A percentile compares a stretch with the other conserved stretches of the same genome.
phyloP scores from a whole-genome alignment of 2,113 vertebrate species.

The Greenwoodochromis staneri region DNA sequence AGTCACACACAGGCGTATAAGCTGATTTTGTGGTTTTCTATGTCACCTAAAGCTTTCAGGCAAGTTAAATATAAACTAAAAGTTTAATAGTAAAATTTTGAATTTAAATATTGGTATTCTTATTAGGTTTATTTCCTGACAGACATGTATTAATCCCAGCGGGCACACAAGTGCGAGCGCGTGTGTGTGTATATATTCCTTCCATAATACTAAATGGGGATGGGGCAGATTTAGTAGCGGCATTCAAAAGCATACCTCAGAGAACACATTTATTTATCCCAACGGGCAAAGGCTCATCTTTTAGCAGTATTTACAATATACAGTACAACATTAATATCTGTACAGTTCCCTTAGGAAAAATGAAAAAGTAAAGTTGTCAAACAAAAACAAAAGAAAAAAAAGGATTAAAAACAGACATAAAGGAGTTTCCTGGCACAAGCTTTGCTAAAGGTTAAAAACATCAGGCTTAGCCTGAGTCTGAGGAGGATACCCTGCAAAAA shows the following conservation, averaged over 20 bases:
- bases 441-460: not conserved
- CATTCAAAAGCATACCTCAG: not conserved
- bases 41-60: not conserved
- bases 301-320: constrained; percentile 67
- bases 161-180: accelerated
- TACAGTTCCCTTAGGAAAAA: constrained; percentile 30
- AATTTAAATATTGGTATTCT: not conserved
- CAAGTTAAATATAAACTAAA: not conserved
- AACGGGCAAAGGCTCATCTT: constrained; percentile 47
- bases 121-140: not conserved
- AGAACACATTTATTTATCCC: constrained; percentile 56
- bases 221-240: not conserved
- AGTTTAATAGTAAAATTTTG: not conserved
- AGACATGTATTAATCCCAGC: not conserved
- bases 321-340: constrained; percentile 41
- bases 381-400: not conserved
- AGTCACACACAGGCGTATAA: not conserved
- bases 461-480: not conserved
- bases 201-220: not conserved
- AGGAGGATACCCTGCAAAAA: not conserved
- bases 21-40: not conserved
- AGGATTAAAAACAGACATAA: not conserved
- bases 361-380: constrained; percentile 4
- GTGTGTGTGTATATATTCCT: not conserved
- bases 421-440: not conserved